Base-by-base conservation (phyloP, 2,113 vertebrate species). In the Alethe diademata region DNA sequence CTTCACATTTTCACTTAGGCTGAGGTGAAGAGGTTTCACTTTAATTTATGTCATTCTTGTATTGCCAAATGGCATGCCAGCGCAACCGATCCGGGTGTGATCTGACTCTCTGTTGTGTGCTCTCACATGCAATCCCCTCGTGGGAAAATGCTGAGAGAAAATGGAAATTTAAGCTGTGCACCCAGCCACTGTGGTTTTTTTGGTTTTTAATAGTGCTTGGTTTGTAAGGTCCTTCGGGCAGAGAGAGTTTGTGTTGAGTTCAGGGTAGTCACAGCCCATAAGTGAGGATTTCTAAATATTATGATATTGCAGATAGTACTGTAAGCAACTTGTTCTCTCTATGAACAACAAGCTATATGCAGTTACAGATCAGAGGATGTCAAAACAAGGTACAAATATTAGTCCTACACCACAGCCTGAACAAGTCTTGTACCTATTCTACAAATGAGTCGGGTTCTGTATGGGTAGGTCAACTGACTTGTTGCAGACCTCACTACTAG, bases 61-160 rank as follows among this genome's bases (percentile, higher is more conserved):
- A 88, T 94, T 90, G 93, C 94, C 95, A 94, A 96, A 88, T 88
- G 91, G 86, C 93, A 92, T 95, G 90, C 90, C 92, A 92, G 86
- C 9, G 8, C 90, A 97, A 96, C 95, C 0, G 95, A 94, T 86
- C 79, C 13, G 54, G 95, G 94, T 40, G 61, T 90, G 92, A 96
- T 88, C 88, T 96, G 93, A 94, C 92, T 97, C 43, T 95, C 92
- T 84, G 76, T 60, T 93, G 38, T 92, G 69, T 61, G 72, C 93
- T 96, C 94, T 96, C 88, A 93, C 88, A 94, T 88, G 83, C 93
- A 45, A 86, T 92, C 82, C 94, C 92, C 95, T 95, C 65, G 93
- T 96, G 96, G 96, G 96, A 97, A 96, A 95, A 93, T 54, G 86
- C 92, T 86, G 75, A 96, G 88, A 96, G 94, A 97, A 96, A 96